Evolutionary conservation across 2,113 vertebrate species (phyloP).

Genomic region (Pithys albifrons): DNA sequence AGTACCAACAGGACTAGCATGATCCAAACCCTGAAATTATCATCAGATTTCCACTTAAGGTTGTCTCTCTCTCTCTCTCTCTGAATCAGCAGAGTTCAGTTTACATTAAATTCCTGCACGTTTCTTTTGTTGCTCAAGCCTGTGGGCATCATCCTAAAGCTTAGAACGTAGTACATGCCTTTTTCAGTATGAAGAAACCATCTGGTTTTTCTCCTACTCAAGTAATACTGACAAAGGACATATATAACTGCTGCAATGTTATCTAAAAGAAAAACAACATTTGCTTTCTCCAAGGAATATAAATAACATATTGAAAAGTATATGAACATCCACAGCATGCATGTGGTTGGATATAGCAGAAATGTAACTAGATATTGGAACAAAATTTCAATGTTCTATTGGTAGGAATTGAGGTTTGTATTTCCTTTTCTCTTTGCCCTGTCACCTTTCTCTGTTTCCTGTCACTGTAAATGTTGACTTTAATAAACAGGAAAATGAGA

Average conservation of each 20-base stretch:
- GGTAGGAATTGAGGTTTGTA: neutral
- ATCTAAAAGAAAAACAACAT: conserved; percentile 54
- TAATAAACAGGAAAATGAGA: neutral
- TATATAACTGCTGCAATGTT: conserved; percentile 35
- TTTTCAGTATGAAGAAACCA: conserved; percentile 44
- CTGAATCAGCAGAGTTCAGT: neutral
- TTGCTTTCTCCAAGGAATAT: conserved; percentile 47
- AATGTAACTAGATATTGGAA: neutral
- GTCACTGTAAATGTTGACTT: neutral
- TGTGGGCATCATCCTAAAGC: neutral
- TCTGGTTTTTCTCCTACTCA: conserved; percentile 67
- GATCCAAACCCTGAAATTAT: neutral
- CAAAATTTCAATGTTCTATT: neutral
- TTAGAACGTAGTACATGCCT: conserved; percentile 51
- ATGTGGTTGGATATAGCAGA: neutral
- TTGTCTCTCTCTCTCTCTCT: neutral
- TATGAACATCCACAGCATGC: conserved; percentile 39
- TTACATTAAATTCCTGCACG: neutral
- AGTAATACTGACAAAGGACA: conserved; percentile 59
- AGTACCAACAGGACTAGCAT: neutral
- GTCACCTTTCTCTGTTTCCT: neutral
- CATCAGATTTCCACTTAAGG: neutral
- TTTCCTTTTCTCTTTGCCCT: neutral
- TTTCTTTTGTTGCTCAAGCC: neutral
- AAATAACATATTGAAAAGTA: conserved; percentile 68